Conservation (phyloP, 1,140 invertebrate species). For the Pachypeltis micranthus region DNA sequence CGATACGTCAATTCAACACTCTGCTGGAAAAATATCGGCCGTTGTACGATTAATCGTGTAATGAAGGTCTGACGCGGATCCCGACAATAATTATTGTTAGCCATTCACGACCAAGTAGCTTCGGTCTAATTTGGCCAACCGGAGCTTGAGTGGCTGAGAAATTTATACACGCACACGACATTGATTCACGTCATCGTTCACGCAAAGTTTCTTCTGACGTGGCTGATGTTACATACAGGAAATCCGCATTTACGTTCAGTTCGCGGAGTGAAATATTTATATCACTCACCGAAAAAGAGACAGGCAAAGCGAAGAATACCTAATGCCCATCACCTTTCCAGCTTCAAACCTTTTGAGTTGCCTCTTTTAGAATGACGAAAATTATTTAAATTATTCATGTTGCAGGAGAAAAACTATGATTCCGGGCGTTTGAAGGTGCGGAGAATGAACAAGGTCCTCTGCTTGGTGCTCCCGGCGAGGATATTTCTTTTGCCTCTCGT, state of each 20-base stretch:
- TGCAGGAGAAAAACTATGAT: slow-evolving; percentile 1
- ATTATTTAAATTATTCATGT: slow-evolving; percentile 1
- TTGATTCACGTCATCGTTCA: too few species aligned
- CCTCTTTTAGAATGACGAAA: background rate
- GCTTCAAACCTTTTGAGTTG: background rate
- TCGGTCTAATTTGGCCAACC: too few species aligned
- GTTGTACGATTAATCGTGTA: too few species aligned
- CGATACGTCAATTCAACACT: too few species aligned
- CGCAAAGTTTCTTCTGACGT: too few species aligned
- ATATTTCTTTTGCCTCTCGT: slow-evolving; percentile 15
- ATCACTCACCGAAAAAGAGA: background rate
- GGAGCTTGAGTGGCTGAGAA: too few species aligned
- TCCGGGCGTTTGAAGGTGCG: slow-evolving; percentile 8
- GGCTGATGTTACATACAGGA: too few species aligned
- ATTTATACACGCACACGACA: too few species aligned
- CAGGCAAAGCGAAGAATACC: background rate
- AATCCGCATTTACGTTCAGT: background rate
- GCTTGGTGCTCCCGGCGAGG: slow-evolving; percentile 15
- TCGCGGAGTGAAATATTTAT: background rate
- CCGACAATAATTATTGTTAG: too few species aligned
- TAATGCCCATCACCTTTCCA: slow-evolving; percentile 1
- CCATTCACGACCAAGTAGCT: too few species aligned
- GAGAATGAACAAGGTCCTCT: slow-evolving; percentile 13
- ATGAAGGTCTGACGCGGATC: too few species aligned
- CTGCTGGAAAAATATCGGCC: too few species aligned